phyloP scores from a whole-genome alignment of 2,888 invertebrate genomes.

The Xiphydria camelus region DNA sequence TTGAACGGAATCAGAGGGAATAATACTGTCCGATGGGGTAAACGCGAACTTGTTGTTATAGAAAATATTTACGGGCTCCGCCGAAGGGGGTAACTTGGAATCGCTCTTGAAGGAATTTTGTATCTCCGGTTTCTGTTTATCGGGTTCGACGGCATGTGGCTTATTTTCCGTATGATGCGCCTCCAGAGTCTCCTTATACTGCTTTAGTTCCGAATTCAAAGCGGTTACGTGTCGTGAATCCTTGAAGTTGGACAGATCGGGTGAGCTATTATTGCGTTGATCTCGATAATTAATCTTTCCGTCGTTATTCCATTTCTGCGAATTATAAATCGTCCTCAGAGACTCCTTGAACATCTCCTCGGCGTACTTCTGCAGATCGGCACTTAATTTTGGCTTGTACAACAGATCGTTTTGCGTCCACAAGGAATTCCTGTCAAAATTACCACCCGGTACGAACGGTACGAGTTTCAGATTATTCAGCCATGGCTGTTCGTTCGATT shows the following conservation, averaged over 20 bases:
- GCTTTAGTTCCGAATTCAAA: constrained; percentile 29
- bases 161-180: constrained; percentile 48
- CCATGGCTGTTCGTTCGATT: constrained; percentile 27
- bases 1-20: background rate
- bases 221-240: no score
- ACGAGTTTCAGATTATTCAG: constrained; percentile 48
- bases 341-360: constrained; percentile 56
- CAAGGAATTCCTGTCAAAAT: constrained; percentile 45
- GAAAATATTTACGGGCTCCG: constrained; percentile 29
- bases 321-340: constrained; percentile 51
- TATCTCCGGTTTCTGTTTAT: constrained; percentile 30
- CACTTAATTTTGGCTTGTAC: constrained; percentile 43
- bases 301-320: constrained; percentile 55
- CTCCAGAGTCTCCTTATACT: constrained; percentile 38
- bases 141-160: constrained; percentile 20
- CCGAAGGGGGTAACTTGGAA: constrained; percentile 29
- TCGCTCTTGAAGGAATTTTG: constrained; percentile 42
- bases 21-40: no score
- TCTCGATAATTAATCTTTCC: constrained; percentile 29
- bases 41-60: background rate
- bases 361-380: constrained; percentile 50
- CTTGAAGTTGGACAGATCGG: constrained; percentile 41
- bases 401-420: constrained; percentile 37
- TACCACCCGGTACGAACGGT: constrained; percentile 47
- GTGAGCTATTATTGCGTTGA: constrained; percentile 35